Evolutionary conservation across 2,888 invertebrate genomes (phyloP).

Genomic region (Noctua fimbriata): DNA sequence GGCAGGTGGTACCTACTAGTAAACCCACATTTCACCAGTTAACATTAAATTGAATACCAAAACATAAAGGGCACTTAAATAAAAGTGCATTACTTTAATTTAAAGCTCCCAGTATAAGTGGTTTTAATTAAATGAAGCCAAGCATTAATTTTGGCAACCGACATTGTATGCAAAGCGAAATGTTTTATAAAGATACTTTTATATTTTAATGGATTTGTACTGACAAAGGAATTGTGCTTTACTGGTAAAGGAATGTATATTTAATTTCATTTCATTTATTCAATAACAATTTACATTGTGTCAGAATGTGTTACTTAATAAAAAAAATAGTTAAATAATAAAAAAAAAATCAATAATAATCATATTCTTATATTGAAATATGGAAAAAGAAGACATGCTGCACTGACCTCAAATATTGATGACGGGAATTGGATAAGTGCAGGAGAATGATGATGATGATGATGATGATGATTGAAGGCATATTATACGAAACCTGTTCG

Average conservation of each 20-base stretch:
- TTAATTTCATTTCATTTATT: too few species aligned
- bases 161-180: slow-evolving; percentile 14
- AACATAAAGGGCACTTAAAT: slow-evolving; percentile 30
- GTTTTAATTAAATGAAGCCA: slow-evolving; percentile 38
- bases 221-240: slow-evolving; percentile 2
- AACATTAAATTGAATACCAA: slow-evolving; percentile 17
- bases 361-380: not conserved
- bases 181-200: not conserved
- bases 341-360: not conserved
- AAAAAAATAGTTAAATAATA: too few species aligned
- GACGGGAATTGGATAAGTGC: too few species aligned
- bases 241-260: not conserved
- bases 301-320: too few species aligned
- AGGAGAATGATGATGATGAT: too few species aligned
- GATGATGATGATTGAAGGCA: too few species aligned
- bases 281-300: too few species aligned
- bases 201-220: slow-evolving; percentile 25
- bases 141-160: slow-evolving; percentile 40
- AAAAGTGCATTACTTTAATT: slow-evolving; percentile 19
- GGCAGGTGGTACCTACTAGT: too few species aligned
- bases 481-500: too few species aligned
- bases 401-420: too few species aligned
- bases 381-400: too few species aligned
- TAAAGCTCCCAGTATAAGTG: slow-evolving; percentile 19
- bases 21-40: not conserved